Evolutionary conservation across 2,888 invertebrate species (phyloP).

Genomic region (Synanthedon tipuliformis): DNA sequence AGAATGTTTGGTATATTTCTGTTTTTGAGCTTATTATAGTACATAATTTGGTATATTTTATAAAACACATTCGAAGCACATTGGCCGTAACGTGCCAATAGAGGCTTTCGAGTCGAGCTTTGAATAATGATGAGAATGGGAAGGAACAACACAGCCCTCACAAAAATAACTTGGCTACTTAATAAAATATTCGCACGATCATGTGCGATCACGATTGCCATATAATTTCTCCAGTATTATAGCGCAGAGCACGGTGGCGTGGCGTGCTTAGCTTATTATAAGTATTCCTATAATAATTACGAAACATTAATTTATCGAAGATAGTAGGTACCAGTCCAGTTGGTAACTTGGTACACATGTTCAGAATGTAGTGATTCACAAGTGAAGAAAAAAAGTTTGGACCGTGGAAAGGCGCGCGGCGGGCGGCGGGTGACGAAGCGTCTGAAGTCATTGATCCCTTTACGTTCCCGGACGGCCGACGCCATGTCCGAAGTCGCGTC

Average conservation of each 20-base stretch:
- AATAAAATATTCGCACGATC: slow-evolving; percentile 19
- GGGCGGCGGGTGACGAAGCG: slow-evolving; percentile 51
- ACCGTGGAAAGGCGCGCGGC: slow-evolving; percentile 29
- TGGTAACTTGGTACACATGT: slow-evolving; percentile 35
- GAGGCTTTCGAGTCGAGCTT: slow-evolving; percentile 33
- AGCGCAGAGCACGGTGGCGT: slow-evolving; percentile 1
- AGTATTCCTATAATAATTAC: too few relatives aligned
- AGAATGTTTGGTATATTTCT: too few relatives aligned
- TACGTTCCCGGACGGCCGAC: slow-evolving; percentile 53
- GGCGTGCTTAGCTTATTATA: neutral
- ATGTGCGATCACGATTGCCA: slow-evolving; percentile 9
- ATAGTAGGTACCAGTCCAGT: neutral
- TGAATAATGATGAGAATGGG: slow-evolving; percentile 45
- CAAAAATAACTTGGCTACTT: slow-evolving; percentile 9
- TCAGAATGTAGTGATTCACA: slow-evolving; percentile 48
- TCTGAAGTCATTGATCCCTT: slow-evolving; percentile 63
- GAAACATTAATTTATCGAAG: too few relatives aligned
- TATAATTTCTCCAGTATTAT: slow-evolving; percentile 5
- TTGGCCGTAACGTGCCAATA: slow-evolving; percentile 19
- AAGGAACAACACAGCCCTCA: slow-evolving; percentile 18
- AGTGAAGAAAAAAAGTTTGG: slow-evolving; percentile 44
- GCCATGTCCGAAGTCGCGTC: slow-evolving; percentile 40
- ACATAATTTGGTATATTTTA: too few relatives aligned
- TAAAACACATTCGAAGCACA: too few relatives aligned
- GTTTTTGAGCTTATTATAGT: too few relatives aligned